These are phyloP conservation scores for Parnassius orleans DNA, from an alignment of 2,888 invertebrate species.

Conservation along the genomic window DNA sequence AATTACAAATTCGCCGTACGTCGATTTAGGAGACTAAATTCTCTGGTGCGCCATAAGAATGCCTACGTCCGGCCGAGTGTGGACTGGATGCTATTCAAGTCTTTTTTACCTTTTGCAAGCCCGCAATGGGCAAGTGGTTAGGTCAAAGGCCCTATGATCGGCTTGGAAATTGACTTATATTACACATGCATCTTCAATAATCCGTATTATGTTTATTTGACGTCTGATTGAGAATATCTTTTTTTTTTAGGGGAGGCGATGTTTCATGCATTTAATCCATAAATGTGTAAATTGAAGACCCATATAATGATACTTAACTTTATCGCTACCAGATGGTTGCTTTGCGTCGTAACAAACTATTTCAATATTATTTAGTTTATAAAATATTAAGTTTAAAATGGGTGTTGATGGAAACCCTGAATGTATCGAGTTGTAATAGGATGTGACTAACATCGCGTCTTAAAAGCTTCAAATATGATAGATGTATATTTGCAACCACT, in stretches of 20 bases:
- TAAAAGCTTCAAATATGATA: background rate
- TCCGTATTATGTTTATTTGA: background rate
- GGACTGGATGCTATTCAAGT: slow-evolving; percentile 9
- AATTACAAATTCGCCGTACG: slow-evolving; percentile 4
- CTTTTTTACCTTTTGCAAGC: slow-evolving; percentile 9
- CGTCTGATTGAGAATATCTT: too few species aligned
- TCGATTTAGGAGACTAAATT: slow-evolving; percentile 5
- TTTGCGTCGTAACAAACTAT: background rate
- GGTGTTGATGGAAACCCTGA: background rate
- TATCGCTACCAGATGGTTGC: too few species aligned
- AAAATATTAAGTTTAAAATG: background rate
- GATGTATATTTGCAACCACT: too few species aligned
- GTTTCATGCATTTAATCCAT: too few species aligned
- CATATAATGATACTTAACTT: too few species aligned
- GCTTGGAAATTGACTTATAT: background rate
- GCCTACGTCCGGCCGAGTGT: slow-evolving; percentile 10
- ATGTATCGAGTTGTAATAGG: background rate
- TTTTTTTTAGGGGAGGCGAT: too few species aligned
- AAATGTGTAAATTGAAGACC: too few species aligned
- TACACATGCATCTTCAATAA: background rate
- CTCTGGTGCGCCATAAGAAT: slow-evolving; percentile 8
- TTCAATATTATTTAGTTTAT: background rate
- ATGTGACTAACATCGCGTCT: background rate
- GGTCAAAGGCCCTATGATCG: slow-evolving; percentile 14
- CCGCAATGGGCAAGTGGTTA: slow-evolving; percentile 14